Evolutionary conservation across 2,113 vertebrate species (phyloP).

Genomic region (Crotophaga sulcirostris): DNA sequence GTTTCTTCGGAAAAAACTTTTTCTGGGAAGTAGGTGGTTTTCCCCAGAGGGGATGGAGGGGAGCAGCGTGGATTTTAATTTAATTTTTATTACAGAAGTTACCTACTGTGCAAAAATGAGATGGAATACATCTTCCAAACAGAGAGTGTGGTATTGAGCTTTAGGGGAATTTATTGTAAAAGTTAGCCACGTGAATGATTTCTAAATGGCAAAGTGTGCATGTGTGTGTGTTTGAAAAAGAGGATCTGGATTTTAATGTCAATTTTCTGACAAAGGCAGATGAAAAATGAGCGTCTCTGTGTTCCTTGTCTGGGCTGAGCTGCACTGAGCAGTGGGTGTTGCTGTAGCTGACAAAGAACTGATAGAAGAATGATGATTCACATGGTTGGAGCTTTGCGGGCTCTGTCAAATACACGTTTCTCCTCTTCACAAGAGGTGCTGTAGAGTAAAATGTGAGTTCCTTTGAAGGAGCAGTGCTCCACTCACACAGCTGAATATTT

Average conservation of each 20-base stretch:
- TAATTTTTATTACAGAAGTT: neutral
- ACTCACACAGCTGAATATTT: neutral
- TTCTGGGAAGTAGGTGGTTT: neutral
- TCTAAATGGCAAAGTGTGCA: neutral
- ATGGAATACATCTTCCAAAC: neutral
- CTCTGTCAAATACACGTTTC: constrained; percentile 17
- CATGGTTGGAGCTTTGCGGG: neutral
- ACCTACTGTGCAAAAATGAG: neutral
- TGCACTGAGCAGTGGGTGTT: neutral
- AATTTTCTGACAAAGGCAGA: neutral
- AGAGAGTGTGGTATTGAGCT: neutral
- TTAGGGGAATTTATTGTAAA: neutral
- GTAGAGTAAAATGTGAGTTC: neutral
- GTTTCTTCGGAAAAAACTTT: neutral
- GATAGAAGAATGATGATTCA: constrained; percentile 50
- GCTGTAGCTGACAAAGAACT: constrained; percentile 30
- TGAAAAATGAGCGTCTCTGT: neutral
- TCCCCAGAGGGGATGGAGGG: neutral
- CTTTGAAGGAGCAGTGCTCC: neutral
- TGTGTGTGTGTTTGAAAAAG: neutral
- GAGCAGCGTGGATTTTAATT: neutral
- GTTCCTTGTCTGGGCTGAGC: neutral
- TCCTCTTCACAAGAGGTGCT: neutral
- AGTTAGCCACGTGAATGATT: neutral
- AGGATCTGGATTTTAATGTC: neutral